Base-by-base conservation (phyloP, 2,797 vertebrate genomes). In the Myotis vivesi region DNA sequence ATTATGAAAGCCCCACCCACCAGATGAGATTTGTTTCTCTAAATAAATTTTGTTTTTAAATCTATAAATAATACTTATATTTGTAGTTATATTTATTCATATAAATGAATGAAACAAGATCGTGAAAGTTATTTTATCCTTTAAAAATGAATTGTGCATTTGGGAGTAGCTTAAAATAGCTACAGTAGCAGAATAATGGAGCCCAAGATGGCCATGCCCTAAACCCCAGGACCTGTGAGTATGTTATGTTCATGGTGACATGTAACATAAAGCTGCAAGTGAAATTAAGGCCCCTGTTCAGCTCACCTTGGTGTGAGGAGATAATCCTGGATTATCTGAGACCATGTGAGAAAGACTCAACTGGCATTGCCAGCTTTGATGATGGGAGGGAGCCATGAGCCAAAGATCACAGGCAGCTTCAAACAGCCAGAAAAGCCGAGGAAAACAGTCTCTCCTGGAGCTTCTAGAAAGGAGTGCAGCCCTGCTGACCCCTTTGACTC, bases 21-120 rank as follows among this genome's bases (percentile, higher is more conserved):
- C 22, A 82, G 22, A 16, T 33, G 19, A 82, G 36, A 88, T 75
- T 75, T 68, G 33, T 20, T 82, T 75, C 66, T 30, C 69, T 88
- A 55, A 82, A 66, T 22, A n/a, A 66, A 55, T 92, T 92, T 36
- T 92, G 20, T 92, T 92, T 59, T 66, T 71, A 71, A 80, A 71
- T 71, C 1, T 51, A 62, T 80, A 20, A 16, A 28, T 62, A 25
- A 72, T 73, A 81, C 6, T 44, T 36, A 5, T 36, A 25, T 46
- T 28, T 82, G 8, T 33, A 57, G 51, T 77, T 49, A 81, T 55
- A 73, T 55, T 73, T 53, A 64, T 25, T 20, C 44, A 87, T 20
- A 86, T 51, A 87, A 68, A 68, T 55, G 1, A 79, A 79, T 86
- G 44, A 92, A 79, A 69, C n/a, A 19, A 19, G 10, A 79, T 49